Evolutionary conservation across 2,797 vertebrate species (phyloP), one percentile per base, ranked within the genome.

Genomic region (Caiman crocodilus): DNA sequence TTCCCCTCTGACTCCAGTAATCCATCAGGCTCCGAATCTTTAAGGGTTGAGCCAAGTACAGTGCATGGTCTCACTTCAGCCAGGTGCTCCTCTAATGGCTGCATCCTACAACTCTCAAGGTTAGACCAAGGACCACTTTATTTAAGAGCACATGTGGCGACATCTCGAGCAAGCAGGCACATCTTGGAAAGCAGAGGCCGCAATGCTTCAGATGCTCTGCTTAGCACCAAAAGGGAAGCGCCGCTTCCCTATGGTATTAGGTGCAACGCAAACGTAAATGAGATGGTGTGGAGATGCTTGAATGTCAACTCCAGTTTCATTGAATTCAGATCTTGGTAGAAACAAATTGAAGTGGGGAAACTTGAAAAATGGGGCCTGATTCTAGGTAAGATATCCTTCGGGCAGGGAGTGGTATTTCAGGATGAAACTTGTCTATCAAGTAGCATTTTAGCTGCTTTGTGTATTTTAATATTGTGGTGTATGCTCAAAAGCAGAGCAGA

Each of bases 381-480:
- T 7, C 25, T 35, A 13, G 32, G 32, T 12, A 21, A 42, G 15
- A 12, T 12, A 23, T 50, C 42, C 42, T 50, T 10, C 3, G 42
- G 42, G 42, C 11, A 10, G 42, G 42, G 42, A 50, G 42, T 50
- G 42, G 9, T 50, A 50, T 50, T 50, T 50, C 42, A 50, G 42
- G 6, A 50, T 50, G 42, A 50, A 50, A 50, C 32, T 13, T 25
- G 12, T 42, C 86, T 87, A 81, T 60, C 95, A 85, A 91, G 91
- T 1, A 95, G 58, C 79, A 55, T 64, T 91, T 76, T 30, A 76
- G 1, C 56, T 79, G 65, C 79, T 28, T 64, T 74, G 42, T 79
- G 83, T 73, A 59, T 84, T 95, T 71, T 69, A 69, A 71, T 23
- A 42, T 35, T 35, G 35, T 5, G 35, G 35, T 35, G 35, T 35